Evolutionary conservation across 2,113 vertebrate species (phyloP).

Genomic region (Semnornis frantzii): DNA sequence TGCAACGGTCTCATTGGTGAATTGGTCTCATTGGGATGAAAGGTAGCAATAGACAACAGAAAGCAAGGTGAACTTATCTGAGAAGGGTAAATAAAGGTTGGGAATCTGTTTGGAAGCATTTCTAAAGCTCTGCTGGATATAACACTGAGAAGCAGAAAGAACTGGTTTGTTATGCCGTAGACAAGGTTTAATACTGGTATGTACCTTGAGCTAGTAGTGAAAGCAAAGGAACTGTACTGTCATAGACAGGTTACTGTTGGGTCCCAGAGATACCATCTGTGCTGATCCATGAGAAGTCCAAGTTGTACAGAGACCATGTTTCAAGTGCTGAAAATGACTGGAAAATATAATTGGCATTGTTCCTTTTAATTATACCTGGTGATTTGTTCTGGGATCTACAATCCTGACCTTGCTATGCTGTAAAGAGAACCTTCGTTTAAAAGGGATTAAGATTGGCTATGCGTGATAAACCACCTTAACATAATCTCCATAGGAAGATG

Average conservation of each 20-base stretch:
- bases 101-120: constrained; percentile 11
- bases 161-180: neutral
- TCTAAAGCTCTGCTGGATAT: neutral
- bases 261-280: constrained; percentile 16
- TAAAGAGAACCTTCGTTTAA: constrained; percentile 47
- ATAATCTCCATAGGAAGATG: neutral
- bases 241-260: neutral
- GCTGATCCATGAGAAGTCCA: neutral
- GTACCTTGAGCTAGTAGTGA: constrained; percentile 1
- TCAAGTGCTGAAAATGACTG: neutral
- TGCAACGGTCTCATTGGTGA: neutral
- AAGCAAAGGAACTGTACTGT: constrained; percentile 1
- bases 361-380: constrained; percentile 53
- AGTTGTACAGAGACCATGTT: constrained; percentile 4
- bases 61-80: neutral
- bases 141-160: neutral
- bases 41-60: neutral
- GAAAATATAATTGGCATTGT: constrained; percentile 24
- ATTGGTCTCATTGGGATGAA: neutral
- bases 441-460: constrained; percentile 8
- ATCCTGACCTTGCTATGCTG: constrained; percentile 26
- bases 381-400: constrained; percentile 39
- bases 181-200: neutral
- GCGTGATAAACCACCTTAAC: neutral
- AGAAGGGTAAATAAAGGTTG: neutral